Conservation (phyloP, 2,797 vertebrate species). For the Austrolebias charrua region DNA sequence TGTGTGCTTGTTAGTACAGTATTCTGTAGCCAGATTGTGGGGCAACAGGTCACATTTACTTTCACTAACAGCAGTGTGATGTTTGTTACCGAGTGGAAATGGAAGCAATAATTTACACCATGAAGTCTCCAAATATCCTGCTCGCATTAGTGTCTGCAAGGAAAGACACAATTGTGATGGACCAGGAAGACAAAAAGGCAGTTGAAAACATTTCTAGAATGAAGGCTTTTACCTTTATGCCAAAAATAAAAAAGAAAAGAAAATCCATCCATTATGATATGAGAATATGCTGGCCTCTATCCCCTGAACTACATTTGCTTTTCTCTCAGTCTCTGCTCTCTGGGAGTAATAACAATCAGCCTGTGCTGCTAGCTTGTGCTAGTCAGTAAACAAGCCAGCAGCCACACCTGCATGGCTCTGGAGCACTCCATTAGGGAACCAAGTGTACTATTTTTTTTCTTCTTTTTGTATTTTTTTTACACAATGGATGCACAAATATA, state of each 20-base stretch:
- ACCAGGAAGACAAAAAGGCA: constrained; percentile 11
- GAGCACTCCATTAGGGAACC: constrained; percentile 71
- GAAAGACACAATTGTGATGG: constrained; percentile 13
- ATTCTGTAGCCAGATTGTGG: neutral
- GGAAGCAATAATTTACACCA: constrained; percentile 19
- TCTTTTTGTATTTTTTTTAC: constrained; percentile 36
- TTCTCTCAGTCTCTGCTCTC: constrained; percentile 20
- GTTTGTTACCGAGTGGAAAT: constrained; percentile 18
- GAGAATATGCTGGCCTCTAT: constrained; percentile 35
- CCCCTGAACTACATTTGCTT: constrained; percentile 31
- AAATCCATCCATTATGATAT: constrained; percentile 48
- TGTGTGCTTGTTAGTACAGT: neutral
- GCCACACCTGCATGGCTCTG: constrained; percentile 43
- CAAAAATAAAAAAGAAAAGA: constrained; percentile 28
- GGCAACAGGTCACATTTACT: constrained; percentile 12
- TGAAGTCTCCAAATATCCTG: constrained; percentile 29
- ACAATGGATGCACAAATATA: constrained; percentile 80
- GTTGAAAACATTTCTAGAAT: constrained; percentile 17
- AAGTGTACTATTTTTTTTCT: constrained; percentile 53
- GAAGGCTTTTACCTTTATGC: constrained; percentile 46
- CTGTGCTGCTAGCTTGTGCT: constrained; percentile 42
- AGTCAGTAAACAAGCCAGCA: constrained; percentile 63
- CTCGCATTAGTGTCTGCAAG: constrained; percentile 23
- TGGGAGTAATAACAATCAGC: constrained; percentile 53
- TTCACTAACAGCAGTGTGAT: constrained; percentile 4